These are phyloP conservation scores for Catamblyrhynchus diadema DNA, from an alignment of 2,797 vertebrate species.

Conservation along the genomic window DNA sequence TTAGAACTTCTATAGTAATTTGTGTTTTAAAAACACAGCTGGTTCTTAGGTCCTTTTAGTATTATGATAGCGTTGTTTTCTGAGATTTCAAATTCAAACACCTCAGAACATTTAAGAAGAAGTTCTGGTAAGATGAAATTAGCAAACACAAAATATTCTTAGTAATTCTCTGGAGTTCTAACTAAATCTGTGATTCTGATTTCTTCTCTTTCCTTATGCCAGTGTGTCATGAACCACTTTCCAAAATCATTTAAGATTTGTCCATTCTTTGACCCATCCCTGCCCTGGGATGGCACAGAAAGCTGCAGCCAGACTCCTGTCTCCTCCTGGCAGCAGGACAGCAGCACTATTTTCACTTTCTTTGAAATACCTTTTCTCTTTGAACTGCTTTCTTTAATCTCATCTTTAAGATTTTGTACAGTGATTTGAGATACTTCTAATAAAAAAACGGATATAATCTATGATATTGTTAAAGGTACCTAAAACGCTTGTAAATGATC, in stretches of 20 bases:
- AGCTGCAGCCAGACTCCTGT: constrained; percentile 20
- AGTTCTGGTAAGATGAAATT: background rate
- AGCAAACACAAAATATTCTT: background rate
- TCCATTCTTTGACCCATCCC: background rate
- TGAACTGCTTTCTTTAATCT: background rate
- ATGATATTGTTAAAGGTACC: background rate
- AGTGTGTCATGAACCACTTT: background rate
- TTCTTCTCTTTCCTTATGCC: constrained; percentile 19
- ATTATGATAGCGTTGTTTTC: background rate
- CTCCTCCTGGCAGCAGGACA: constrained; percentile 29
- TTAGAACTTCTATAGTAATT: background rate
- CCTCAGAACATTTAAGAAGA: background rate
- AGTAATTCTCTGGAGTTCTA: background rate
- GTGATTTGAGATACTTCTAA: background rate
- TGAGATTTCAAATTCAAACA: background rate
- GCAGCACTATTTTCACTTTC: background rate
- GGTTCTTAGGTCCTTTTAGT: background rate
- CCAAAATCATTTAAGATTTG: background rate
- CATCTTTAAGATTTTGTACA: background rate
- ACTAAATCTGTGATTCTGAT: background rate
- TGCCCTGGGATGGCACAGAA: constrained; percentile 13
- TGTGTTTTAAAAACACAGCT: background rate
- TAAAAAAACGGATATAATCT: background rate
- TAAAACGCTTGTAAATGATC: background rate
- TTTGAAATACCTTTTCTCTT: background rate